A percentile compares a stretch with the other conserved stretches of the same genome.
Conservation (phyloP, 2,113 vertebrate species). For the Cynoglossus semilaevis region DNA sequence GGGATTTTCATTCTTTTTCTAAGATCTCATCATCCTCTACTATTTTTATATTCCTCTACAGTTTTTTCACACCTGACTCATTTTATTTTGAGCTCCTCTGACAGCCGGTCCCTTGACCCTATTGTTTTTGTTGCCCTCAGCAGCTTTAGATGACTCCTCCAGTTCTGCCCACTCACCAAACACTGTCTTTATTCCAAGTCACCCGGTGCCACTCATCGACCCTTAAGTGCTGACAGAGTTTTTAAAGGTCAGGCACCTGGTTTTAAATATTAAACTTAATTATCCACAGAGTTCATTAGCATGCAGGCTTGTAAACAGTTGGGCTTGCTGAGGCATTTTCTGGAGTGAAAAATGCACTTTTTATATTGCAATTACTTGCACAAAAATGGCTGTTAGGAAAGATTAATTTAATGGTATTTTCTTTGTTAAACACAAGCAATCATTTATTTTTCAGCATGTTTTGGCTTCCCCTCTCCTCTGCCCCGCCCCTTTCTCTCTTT, state of each 20-base stretch:
- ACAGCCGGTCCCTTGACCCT: no score
- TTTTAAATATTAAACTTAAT: constrained; percentile 2
- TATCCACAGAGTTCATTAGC: not conserved
- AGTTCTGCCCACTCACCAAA: not conserved
- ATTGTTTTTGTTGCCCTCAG: not conserved
- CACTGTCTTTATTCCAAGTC: not conserved
- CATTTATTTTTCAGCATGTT: no score
- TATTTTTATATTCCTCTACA: not conserved
- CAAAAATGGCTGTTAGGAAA: no score
- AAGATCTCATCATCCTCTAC: not conserved
- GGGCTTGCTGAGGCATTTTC: not conserved
- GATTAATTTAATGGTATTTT: no score
- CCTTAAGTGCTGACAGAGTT: not conserved
- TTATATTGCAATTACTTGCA: no score
- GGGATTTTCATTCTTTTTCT: not conserved
- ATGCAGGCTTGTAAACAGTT: not conserved
- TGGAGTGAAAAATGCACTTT: no score
- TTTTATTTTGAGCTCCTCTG: not conserved
- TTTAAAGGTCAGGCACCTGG: not conserved
- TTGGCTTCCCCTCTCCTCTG: no score
- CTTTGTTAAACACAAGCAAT: no score
- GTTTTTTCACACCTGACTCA: not conserved
- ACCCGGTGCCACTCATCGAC: not conserved
- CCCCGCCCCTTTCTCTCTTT: no score
- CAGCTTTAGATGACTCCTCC: not conserved